Evolutionary conservation across 2,797 vertebrate genomes (phyloP).

Genomic region (Sciurus carolinensis): DNA sequence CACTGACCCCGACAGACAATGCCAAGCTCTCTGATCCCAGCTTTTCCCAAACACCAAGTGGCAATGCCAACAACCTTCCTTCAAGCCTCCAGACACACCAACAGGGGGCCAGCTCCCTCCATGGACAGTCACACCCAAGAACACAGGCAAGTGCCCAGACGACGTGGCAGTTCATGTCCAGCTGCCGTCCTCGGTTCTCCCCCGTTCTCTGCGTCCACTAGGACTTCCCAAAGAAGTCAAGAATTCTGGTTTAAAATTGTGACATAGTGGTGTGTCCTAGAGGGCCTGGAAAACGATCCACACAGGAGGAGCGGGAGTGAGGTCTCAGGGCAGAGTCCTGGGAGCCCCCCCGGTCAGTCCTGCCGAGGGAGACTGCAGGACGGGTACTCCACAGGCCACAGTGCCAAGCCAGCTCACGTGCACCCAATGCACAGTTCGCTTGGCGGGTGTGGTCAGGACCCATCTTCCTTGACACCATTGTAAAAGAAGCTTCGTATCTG

Average conservation of each 20-base stretch:
- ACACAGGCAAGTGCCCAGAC: background rate
- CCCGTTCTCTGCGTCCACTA: background rate
- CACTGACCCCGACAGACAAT: background rate
- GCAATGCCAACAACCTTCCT: background rate
- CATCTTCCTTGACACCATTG: background rate
- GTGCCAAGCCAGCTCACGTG: accelerated
- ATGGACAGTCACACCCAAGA: background rate
- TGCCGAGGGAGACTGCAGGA: too few species aligned
- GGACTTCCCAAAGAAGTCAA: background rate
- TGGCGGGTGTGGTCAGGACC: background rate
- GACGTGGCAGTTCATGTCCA: background rate
- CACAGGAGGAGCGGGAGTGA: too few species aligned
- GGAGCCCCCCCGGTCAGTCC: too few species aligned
- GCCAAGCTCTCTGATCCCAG: background rate
- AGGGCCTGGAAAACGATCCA: background rate
- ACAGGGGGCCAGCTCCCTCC: background rate
- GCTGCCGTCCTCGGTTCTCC: background rate
- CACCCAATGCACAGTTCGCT: background rate
- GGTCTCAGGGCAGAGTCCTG: background rate
- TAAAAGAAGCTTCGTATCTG: background rate
- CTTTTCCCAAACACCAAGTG: background rate
- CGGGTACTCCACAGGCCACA: background rate
- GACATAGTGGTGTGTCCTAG: background rate
- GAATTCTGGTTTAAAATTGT: background rate
- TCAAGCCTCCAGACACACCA: background rate